Evolutionary conservation across 2,888 invertebrate genomes (phyloP), one percentile per base, ranked within the genome.

Genomic region (Callosobruchus maculatus): DNA sequence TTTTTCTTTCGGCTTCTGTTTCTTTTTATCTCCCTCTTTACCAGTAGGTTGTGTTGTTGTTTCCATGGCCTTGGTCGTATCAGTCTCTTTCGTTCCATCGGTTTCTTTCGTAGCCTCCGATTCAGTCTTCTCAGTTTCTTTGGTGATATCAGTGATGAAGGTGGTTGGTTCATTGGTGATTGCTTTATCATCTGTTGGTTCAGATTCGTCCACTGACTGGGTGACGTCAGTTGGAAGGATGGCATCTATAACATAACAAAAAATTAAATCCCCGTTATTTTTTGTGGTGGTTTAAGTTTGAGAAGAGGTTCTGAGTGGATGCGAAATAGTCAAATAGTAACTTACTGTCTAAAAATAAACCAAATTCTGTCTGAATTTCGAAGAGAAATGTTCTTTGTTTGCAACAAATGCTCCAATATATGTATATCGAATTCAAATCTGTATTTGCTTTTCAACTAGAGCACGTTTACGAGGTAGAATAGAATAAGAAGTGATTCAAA

Each of bases 151-250:
- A n/a, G 68, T 68, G 21, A 67, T 66, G n/a, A 66, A 3, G 1
- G 68, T 68, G 9, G 72, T 71, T 7, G 68, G 22, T 49, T 73
- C 76, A 69, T 73, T 71, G 0, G 76, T 76, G 20, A 9, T 86
- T 67, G 86, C 85, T 26, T 85, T 71, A 20, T 72, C 73, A 31
- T 70, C 85, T 73, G 85, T 86, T 73, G 86, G 82, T 75, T 82
- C 82, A 13, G 81, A 78, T 79, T 81, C 80, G 74, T 79, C 78
- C 22, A 86, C 84, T 49, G 86, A 82, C 80, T 87, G 87, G 1
- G 90, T 90, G 20, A 88, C 88, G 71, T 90, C 90, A 0, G 93
- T 88, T 0, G 93, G 92, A 75, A 93, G 82, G 0, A 92, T 87
- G 80, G 93, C 90, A 85, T 94, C 93, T 92, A 80, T 22, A 82